Evolutionary conservation across 2,113 vertebrate species (phyloP).

Genomic region (Thermophis baileyi): DNA sequence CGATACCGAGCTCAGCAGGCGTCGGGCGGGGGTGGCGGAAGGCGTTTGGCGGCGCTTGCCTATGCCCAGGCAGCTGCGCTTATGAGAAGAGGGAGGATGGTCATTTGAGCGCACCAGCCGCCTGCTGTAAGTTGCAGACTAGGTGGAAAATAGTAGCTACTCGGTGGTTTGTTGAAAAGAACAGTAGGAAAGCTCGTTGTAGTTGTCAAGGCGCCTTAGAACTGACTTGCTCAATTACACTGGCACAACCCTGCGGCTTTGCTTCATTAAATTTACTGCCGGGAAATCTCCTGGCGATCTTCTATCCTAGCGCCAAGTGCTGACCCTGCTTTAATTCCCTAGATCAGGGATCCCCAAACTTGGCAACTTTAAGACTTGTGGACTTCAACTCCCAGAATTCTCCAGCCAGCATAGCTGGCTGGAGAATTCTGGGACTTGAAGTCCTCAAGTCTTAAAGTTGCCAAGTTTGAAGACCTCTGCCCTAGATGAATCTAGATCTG

Average conservation of each 20-base stretch:
- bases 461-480: too few relatives aligned
- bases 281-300: not conserved
- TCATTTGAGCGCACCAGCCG: not conserved
- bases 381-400: too few relatives aligned
- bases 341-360: too few relatives aligned
- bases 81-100: not conserved
- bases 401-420: too few relatives aligned
- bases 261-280: not conserved
- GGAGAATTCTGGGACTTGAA: too few relatives aligned
- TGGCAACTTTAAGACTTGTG: too few relatives aligned
- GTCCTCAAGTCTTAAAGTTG: too few relatives aligned
- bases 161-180: not conserved
- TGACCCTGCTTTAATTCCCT: not conserved
- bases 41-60: not conserved
- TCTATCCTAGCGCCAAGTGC: not conserved
- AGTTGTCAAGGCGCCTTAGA: not conserved
- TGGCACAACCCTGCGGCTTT: not conserved
- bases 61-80: not conserved
- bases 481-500: not conserved
- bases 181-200: not conserved
- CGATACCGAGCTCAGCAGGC: not conserved
- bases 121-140: not conserved
- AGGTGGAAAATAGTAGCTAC: not conserved
- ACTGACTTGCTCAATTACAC: not conserved
- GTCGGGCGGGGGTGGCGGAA: not conserved